Percentiles rank a stretch among this genome's conserved stretches.
These are phyloP conservation scores for Smutsia temminckii DNA, from an alignment of 2,797 vertebrate species.

Conservation along the genomic window DNA sequence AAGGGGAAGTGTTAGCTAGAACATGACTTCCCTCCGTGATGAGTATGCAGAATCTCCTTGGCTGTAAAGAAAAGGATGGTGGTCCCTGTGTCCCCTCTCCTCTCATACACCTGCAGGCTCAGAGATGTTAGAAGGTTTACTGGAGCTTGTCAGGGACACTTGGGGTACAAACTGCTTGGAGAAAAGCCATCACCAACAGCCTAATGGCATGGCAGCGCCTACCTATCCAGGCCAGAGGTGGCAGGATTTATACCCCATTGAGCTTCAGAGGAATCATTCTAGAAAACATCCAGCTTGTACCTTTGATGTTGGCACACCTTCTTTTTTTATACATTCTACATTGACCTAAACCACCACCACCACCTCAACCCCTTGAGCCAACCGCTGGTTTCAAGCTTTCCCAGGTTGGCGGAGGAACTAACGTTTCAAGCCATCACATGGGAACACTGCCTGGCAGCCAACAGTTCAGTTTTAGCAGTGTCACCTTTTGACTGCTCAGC, in stretches of 20 bases:
- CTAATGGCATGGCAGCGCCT: neutral
- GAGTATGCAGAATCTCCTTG: neutral
- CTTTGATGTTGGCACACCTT: neutral
- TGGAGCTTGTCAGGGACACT: neutral
- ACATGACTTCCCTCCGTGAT: neutral
- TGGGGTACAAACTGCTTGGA: neutral
- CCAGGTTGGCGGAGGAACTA: neutral
- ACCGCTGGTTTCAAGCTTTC: neutral
- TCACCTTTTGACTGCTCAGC: slow-evolving; percentile 42
- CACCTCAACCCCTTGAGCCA: neutral
- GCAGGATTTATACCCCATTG: neutral
- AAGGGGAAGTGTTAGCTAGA: neutral
- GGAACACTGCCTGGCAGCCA: neutral
- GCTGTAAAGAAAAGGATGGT: neutral
- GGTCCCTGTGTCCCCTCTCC: no score
- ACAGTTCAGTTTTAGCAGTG: neutral
- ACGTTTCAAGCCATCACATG: neutral
- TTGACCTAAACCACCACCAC: neutral
- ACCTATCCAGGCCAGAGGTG: neutral
- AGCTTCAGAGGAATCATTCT: neutral
- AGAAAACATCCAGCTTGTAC: neutral
- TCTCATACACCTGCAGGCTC: neutral
- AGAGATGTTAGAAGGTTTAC: neutral
- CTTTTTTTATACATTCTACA: neutral
- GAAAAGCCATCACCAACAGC: neutral